Evolutionary conservation across 2,113 vertebrate genomes (phyloP), one percentile per base, ranked within the genome.

Genomic region (Polypterus senegalus): DNA sequence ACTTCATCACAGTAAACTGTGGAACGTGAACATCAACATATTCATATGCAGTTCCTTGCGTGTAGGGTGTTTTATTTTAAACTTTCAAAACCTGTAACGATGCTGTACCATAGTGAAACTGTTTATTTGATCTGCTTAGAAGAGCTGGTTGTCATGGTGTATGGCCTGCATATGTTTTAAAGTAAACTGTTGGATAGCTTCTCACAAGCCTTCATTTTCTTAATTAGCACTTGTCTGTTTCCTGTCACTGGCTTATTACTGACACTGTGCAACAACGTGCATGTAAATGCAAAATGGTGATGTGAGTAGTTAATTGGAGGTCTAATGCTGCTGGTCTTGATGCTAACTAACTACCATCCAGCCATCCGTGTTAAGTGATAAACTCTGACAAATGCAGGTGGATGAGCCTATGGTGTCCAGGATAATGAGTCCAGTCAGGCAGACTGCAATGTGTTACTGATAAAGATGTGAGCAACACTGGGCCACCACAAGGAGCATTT

Each of bases 151-250:
- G 27, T 27, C 27, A 27, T 27, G 27, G 27, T 27, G 49, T 51
- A 9, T 52, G 51, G 51, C 3, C 51, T 10, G 10, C 51, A 52
- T 4, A 4, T 10, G 10, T 55, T 10, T 5, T 10, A 55, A 55
- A 10, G 9, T 10, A 55, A 8, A 55, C 54, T 55, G 54, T 10
- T 11, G 54, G 27, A 27, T 27, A 27, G 27, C 27, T 27, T 27
- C 27, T 27, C 2, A 27, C 27, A 27, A 27, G 27, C 27, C 27
- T 27, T 27, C 43, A 45, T 27, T 45, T 3, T 45, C 56, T 45
- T 27, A 58, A 4, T 58, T 58, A 58, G 56, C 56, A 58, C 56
- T 58, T 58, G 56, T 58, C 56, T 45, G 43, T 45, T 44, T 58
- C 11, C n/a, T 11, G 8, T 45, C 43, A 5, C 3, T 27, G 27